Conservation (phyloP, 2,888 invertebrate genomes). For the Atherix ibis region DNA sequence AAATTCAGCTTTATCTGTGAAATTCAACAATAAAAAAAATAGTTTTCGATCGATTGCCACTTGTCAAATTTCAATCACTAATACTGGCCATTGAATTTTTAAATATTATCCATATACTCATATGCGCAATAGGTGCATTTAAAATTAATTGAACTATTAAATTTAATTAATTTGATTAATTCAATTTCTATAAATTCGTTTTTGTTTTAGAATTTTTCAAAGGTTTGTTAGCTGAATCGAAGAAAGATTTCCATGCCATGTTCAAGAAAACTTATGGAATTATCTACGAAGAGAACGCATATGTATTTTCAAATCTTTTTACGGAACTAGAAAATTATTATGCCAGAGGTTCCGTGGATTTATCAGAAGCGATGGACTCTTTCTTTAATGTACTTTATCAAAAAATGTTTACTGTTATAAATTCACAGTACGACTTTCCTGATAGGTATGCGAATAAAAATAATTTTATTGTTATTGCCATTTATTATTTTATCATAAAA, state of each 20-base stretch:
- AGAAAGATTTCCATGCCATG: conserved; percentile 84
- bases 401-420: conserved; percentile 90
- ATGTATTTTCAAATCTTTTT: conserved; percentile 85
- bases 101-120: too few species aligned
- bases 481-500: too few species aligned
- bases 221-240: conserved; percentile 65
- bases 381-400: conserved; percentile 89
- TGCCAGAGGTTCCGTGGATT: conserved; percentile 63
- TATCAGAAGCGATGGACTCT: conserved; percentile 74
- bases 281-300: conserved; percentile 85
- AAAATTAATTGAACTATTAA: too few species aligned
- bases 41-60: too few species aligned
- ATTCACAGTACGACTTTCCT: conserved; percentile 81
- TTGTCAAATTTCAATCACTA: too few species aligned
- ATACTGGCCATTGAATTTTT: too few species aligned
- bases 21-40: too few species aligned
- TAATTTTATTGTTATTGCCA: not conserved
- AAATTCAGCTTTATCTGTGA: too few species aligned
- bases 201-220: conserved; percentile 89
- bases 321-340: conserved; percentile 81
- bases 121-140: too few species aligned
- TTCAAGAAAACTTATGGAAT: conserved; percentile 90
- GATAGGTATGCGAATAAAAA: conserved; percentile 44
- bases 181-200: too few species aligned
- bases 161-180: too few species aligned